A percentile compares a stretch with the other conserved stretches of the same genome.
Evolutionary conservation across 2,888 invertebrate species (phyloP).

Genomic region (Cepaea hortensis): DNA sequence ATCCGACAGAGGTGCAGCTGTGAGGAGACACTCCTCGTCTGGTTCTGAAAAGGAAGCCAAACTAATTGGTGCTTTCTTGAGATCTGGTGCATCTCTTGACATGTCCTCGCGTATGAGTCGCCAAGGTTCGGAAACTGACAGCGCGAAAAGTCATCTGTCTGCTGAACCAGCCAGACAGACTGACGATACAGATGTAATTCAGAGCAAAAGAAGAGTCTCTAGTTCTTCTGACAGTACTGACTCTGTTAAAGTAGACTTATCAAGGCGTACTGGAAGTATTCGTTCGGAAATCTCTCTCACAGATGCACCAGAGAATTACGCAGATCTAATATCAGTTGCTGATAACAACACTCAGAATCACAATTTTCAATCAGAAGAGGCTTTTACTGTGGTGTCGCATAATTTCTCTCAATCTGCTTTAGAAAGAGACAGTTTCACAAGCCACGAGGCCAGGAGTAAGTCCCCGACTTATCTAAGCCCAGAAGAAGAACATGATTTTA

Average conservation of each 20-base stretch:
- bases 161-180: neutral
- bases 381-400: neutral
- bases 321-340: constrained; percentile 38
- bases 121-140: neutral
- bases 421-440: neutral
- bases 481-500: constrained; percentile 39
- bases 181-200: neutral
- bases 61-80: constrained; percentile 1
- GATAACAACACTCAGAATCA: constrained; percentile 27
- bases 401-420: neutral
- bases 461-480: constrained; percentile 43
- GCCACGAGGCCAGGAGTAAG: neutral
- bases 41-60: constrained; percentile 23
- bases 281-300: neutral
- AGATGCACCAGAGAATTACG: neutral
- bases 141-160: neutral
- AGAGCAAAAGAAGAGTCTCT: neutral
- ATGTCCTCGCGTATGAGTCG: neutral
- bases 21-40: neutral
- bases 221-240: neutral
- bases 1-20: neutral
- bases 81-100: neutral
- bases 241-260: neutral
- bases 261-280: neutral
- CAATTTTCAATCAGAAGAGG: neutral